These are phyloP conservation scores for Synergus umbraculus DNA, from an alignment of 2,888 invertebrate species.

Conservation along the genomic window DNA sequence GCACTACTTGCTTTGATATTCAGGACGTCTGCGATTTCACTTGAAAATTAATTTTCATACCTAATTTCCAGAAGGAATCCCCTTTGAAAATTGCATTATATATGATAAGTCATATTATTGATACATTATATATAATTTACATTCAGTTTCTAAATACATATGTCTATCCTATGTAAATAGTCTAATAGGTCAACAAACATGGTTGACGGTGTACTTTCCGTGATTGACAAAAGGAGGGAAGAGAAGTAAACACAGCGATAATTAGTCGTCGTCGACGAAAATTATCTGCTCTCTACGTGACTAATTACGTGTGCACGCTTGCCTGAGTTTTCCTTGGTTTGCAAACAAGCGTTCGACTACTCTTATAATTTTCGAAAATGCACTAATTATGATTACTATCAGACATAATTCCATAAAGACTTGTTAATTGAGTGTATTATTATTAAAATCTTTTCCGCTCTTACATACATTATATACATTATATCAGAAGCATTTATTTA, in stretches of 20 bases:
- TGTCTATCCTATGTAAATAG: slow-evolving; percentile 18
- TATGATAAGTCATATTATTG: background rate
- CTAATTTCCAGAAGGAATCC: too few relatives aligned
- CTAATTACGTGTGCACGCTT: slow-evolving; percentile 39
- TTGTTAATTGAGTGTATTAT: too few relatives aligned
- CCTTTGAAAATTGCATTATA: background rate
- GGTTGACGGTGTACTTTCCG: slow-evolving; percentile 41
- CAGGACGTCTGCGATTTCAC: too few relatives aligned
- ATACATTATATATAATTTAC: background rate
- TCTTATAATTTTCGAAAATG: slow-evolving; percentile 6
- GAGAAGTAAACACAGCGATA: slow-evolving; percentile 47
- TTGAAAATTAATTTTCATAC: too few relatives aligned
- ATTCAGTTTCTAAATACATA: background rate
- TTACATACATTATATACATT: too few relatives aligned
- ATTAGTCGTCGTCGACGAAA: slow-evolving; percentile 57
- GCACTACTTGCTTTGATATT: too few relatives aligned
- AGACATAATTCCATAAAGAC: background rate
- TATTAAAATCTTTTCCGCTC: too few relatives aligned
- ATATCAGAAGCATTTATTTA: too few relatives aligned
- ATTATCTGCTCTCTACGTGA: slow-evolving; percentile 55
- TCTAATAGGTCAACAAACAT: slow-evolving; percentile 20
- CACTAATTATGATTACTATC: background rate
- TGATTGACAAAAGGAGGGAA: slow-evolving; percentile 64
- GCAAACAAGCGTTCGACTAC: slow-evolving; percentile 12
- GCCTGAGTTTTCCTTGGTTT: slow-evolving; percentile 27